Evolutionary conservation across 2,888 invertebrate genomes (phyloP), one percentile per base, ranked within the genome.

Genomic region (Keiferia lycopersicella): DNA sequence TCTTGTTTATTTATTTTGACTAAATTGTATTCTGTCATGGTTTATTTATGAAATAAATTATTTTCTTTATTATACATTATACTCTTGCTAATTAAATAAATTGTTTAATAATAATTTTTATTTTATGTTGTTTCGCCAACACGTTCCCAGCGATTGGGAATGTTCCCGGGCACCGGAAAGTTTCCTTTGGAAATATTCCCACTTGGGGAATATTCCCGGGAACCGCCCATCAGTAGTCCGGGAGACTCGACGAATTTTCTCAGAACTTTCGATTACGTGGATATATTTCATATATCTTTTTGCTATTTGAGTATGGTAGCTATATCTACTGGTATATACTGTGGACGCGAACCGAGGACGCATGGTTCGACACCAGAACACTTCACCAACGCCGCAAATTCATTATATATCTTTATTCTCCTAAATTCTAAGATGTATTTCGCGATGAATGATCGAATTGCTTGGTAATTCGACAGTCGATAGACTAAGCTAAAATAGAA

Each of bases 401-500:
- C 81, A 85, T 83, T n/a, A 88, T 84, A 78, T 86, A 86, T 86
- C 77, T 88, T 84, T 86, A 86, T 82, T 84, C 74, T 84, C 82
- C 83, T 87, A 86, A 82, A 71, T 70, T 73, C 88, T 87, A 87
- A 84, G 76, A 70, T 74, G 77, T 91, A 91, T 91, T 91, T 91
- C 91, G 91, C 91, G 91, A 91, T 91, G 91, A 91, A 91, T 91
- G 91, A 76, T 87, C 88, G 87, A 88, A 90, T 89, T 88, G 86
- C 87, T 88, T 88, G 84, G 91, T 89, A 88, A 91, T 91, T 87
- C 89, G 87, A 87, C 75, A 77, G 76, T 76, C 77, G 78, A 83
- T 83, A 84, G 75, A 82, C 84, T 89, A 88, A 84, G 81, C 83
- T 88, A 85, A 82, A 85, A 82, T 87, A 86, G 81, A 84, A 84